Evolutionary conservation across 2,888 invertebrate species (phyloP), one percentile per base, ranked within the genome.

Genomic region (Rhagophthalmus giganteus): DNA sequence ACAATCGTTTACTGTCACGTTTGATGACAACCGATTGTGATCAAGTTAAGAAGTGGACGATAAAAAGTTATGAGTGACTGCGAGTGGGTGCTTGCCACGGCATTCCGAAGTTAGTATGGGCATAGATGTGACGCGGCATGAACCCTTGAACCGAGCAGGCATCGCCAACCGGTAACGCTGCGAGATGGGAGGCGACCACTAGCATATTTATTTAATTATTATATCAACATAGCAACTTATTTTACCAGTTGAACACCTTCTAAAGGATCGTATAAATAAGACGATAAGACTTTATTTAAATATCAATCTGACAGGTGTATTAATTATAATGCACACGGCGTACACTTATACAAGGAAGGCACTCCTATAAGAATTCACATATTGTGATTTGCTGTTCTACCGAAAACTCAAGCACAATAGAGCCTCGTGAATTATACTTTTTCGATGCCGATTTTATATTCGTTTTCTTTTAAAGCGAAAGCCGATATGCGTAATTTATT

Each of bases 131-230:
- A 26, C 26, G 14, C 2, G 24, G 24, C 14, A 13, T 37, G 11
- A 37, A 37, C 37, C 37, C 37, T 37, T 37, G 26, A 37, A 37
- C 26, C n/a, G 42, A 33, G 26, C 26, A 13, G 28, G 28, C 20
- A 28, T 20, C 7, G 20, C 20, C 4, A 20, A n/a, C n/a, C n/a
- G n/a, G n/a, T n/a, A n/a, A 20, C 7, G 20, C 20, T 20, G 20
- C 7, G 3, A 33, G n/a, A n/a, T n/a, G n/a, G n/a, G n/a, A n/a
- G n/a, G 35, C 15, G 20, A 12, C 20, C 32, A 31, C 27, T 41
- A 25, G 33, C 44, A 35, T 41, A 41, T 41, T 48, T 48, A 35
- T 41, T 41, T 48, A 48, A 48, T 48, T 48, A 48, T 40, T 41
- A 48, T 30, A 40, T 48, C 48, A 45, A 37, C 45, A 31, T 25